A percentile compares a stretch with the other conserved stretches of the same genome.
Conservation (phyloP, 2,888 invertebrate genomes). For the Gastracanthus pulcherrimus region DNA sequence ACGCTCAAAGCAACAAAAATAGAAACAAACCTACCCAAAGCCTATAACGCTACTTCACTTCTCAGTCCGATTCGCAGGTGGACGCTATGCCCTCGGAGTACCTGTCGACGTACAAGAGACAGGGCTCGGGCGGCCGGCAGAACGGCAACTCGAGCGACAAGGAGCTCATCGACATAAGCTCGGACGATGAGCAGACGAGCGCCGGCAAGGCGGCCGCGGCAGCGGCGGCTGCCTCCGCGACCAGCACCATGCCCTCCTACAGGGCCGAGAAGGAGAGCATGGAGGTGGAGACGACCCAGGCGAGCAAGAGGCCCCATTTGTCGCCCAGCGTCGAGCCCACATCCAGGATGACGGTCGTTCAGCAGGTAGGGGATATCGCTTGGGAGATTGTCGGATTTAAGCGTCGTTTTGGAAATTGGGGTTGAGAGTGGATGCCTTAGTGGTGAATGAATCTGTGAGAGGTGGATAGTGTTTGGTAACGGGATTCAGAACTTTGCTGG, state of each 20-base stretch:
- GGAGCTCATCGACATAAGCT: slow-evolving; percentile 89
- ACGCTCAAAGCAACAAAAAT: background rate
- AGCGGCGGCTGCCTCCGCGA: background rate
- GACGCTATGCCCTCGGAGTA: slow-evolving; percentile 76
- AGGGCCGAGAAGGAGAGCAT: slow-evolving; percentile 32
- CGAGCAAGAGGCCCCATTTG: slow-evolving; percentile 39
- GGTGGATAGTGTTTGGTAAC: no score
- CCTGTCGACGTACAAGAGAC: slow-evolving; percentile 78
- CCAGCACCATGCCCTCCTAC: no score
- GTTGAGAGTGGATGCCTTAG: no score
- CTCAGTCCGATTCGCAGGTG: slow-evolving; percentile 69
- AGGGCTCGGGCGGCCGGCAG: slow-evolving; percentile 62
- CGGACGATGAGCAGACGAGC: slow-evolving; percentile 80
- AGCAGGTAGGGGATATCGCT: background rate
- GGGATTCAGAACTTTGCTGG: no score
- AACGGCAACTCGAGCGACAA: slow-evolving; percentile 80
- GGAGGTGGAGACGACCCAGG: slow-evolving; percentile 42
- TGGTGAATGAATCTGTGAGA: no score
- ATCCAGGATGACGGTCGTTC: background rate
- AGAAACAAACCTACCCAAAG: background rate
- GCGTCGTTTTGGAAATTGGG: no score
- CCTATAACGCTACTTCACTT: slow-evolving; percentile 52
- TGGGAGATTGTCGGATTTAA: no score
- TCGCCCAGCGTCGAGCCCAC: slow-evolving; percentile 15
- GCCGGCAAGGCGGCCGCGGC: background rate